Percentiles rank a stretch among this genome's conserved stretches.
Evolutionary conservation across 2,113 vertebrate species (phyloP).

Genomic region (Nesospiza acunhae): DNA sequence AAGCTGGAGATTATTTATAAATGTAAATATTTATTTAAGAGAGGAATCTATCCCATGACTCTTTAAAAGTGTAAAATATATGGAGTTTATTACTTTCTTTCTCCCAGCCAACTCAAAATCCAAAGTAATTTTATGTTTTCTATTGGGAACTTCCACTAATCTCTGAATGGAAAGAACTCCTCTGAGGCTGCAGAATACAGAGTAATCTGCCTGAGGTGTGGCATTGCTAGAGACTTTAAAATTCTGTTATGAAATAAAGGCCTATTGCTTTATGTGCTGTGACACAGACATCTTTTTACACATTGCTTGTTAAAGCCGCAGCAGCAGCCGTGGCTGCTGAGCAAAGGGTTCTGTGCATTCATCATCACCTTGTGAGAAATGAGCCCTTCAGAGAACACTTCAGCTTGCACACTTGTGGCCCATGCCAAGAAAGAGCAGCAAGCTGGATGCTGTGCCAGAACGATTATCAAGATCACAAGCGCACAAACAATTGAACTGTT

Average conservation of each 20-base stretch:
- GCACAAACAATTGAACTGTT: background rate
- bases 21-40: background rate
- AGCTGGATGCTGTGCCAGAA: background rate
- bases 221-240: background rate
- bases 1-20: background rate
- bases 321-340: background rate
- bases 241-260: background rate
- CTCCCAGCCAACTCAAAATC: background rate
- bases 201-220: background rate
- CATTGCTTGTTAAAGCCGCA: background rate
- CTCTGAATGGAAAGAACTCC: background rate
- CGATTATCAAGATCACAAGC: background rate
- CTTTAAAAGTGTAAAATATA: background rate
- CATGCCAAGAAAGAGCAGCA: slow-evolving; percentile 4
- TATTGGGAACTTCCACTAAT: background rate
- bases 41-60: background rate
- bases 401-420: background rate
- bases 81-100: background rate
- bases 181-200: background rate
- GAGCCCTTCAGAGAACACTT: slow-evolving; percentile 4
- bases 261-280: background rate
- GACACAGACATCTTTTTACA: background rate
- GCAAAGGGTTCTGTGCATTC: background rate
- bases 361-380: background rate
- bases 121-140: background rate